Percentiles rank a stretch among this genome's conserved stretches.
Evolutionary conservation across 2,888 invertebrate genomes (phyloP).

Genomic region (Polia nebulosa): DNA sequence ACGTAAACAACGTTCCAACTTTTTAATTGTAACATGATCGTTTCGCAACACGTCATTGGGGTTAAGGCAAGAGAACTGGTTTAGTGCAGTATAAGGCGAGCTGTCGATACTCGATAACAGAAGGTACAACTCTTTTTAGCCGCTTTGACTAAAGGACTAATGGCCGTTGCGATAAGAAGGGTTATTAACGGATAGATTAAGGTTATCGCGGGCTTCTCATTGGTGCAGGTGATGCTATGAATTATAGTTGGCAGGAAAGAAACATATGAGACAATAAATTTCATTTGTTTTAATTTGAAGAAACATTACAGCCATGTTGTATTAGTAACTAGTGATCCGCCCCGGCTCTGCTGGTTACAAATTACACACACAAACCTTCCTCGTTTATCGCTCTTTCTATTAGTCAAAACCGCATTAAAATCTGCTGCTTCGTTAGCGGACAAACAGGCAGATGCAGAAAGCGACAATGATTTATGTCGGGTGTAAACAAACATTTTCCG

Average conservation of each 20-base stretch:
- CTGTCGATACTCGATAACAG: conserved; percentile 58
- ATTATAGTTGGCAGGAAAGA: neutral
- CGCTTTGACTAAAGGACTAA: conserved; percentile 30
- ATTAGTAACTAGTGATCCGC: too few relatives aligned
- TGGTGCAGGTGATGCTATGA: neutral
- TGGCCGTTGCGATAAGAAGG: conserved; percentile 36
- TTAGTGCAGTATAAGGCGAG: conserved; percentile 38
- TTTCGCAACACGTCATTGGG: conserved; percentile 56
- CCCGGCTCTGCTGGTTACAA: too few relatives aligned
- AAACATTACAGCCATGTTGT: too few relatives aligned
- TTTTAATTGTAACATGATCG: conserved; percentile 56
- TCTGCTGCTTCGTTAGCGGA: too few relatives aligned
- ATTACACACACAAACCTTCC: too few relatives aligned
- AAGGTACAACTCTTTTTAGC: conserved; percentile 43
- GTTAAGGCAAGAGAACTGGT: conserved; percentile 62
- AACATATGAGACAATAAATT: neutral
- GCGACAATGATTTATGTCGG: too few relatives aligned
- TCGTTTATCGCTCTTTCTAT: too few relatives aligned
- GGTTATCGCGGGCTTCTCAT: conserved; percentile 4
- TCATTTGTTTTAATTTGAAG: too few relatives aligned
- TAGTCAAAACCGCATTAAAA: too few relatives aligned
- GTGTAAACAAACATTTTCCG: too few relatives aligned
- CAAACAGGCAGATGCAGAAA: too few relatives aligned
- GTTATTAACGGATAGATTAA: conserved; percentile 29
- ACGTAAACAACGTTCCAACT: conserved; percentile 28